A percentile compares a stretch with the other conserved stretches of the same genome.
These are phyloP conservation scores for Neogobius melanostomus DNA, from an alignment of 2,113 vertebrate species.

Conservation along the genomic window DNA sequence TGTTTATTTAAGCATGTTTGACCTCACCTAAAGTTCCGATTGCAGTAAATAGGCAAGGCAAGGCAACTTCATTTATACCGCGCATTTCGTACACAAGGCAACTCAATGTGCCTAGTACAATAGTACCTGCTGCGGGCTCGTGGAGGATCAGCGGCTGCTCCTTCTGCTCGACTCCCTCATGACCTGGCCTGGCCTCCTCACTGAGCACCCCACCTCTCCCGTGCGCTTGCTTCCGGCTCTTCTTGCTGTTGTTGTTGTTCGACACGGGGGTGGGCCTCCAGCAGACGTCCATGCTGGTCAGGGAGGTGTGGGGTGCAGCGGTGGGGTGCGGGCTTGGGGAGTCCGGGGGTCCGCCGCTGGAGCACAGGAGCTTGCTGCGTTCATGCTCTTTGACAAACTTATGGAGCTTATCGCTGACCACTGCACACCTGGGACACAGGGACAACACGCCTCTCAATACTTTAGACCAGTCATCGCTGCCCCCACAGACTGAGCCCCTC, in stretches of 20 bases:
- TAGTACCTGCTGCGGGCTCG: neutral
- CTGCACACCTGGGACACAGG: constrained; percentile 73
- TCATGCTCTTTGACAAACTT: constrained; percentile 89
- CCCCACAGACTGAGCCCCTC: no score
- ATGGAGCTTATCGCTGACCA: constrained; percentile 84
- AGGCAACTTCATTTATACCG: no score
- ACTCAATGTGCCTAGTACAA: no score
- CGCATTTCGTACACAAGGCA: no score
- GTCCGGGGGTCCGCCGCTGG: constrained; percentile 4
- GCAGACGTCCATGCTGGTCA: neutral
- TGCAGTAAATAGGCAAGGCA: no score
- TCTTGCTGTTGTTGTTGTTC: constrained; percentile 34
- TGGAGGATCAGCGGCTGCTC: neutral
- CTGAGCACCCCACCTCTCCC: neutral
- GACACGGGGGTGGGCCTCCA: constrained; percentile 5
- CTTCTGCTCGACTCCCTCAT: neutral
- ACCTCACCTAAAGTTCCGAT: no score
- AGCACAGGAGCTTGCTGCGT: constrained; percentile 82
- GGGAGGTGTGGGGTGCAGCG: neutral
- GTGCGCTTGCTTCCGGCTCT: neutral
- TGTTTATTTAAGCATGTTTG: no score
- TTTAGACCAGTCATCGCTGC: no score
- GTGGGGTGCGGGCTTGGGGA: neutral
- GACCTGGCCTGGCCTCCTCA: neutral
- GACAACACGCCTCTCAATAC: neutral